These are phyloP conservation scores for Drosophila paracracens DNA, from an alignment of 2,888 invertebrate genomes.

Conservation along the genomic window DNA sequence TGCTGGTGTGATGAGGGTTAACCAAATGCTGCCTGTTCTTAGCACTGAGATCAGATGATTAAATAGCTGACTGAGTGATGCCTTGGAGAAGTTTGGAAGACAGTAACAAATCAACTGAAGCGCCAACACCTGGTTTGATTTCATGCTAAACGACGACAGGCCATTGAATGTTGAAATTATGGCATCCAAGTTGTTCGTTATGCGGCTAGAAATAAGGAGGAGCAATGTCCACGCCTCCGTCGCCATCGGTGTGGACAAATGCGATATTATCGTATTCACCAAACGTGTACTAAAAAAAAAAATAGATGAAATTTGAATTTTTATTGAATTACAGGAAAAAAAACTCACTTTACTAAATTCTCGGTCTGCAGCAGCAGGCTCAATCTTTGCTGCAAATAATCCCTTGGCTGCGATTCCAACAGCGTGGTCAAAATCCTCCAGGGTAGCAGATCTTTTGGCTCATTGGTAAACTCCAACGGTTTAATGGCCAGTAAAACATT, in stretches of 20 bases:
- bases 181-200: slow-evolving; percentile 83
- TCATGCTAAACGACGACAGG: slow-evolving; percentile 82
- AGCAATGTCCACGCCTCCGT: slow-evolving; percentile 84
- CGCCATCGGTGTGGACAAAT: slow-evolving; percentile 82
- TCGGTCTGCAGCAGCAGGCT: slow-evolving; percentile 68
- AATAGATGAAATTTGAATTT: background rate
- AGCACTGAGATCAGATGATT: slow-evolving; percentile 75
- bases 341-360: slow-evolving; percentile 52
- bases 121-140: slow-evolving; percentile 82
- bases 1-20: slow-evolving; percentile 82
- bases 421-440: slow-evolving; percentile 83
- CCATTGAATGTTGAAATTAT: slow-evolving; percentile 80
- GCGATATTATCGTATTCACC: slow-evolving; percentile 82
- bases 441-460: slow-evolving; percentile 83
- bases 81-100: slow-evolving; percentile 81
- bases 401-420: slow-evolving; percentile 77
- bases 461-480: slow-evolving; percentile 82
- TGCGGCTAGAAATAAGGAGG: slow-evolving; percentile 74
- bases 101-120: slow-evolving; percentile 82
- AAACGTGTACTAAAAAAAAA: slow-evolving; percentile 72
- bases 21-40: slow-evolving; percentile 78
- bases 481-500: slow-evolving; percentile 81
- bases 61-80: slow-evolving; percentile 82
- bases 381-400: slow-evolving; percentile 81
- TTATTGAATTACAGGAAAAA: background rate